Evolutionary conservation across 2,888 invertebrate species (phyloP).

Genomic region (Caenorhabditis afra): DNA sequence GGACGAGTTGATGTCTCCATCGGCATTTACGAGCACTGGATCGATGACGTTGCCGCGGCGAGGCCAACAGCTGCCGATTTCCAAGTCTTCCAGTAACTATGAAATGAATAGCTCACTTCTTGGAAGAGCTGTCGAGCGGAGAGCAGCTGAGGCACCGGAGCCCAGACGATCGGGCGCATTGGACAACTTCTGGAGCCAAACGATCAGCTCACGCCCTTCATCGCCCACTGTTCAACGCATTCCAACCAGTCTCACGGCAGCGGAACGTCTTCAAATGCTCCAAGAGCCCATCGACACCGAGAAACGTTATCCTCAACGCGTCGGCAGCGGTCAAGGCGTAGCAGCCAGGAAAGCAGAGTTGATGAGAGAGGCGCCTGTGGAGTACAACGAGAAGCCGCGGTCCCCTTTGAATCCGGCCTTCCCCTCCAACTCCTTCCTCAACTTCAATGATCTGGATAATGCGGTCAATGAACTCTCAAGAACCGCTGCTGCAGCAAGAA

Average conservation of each 20-base stretch:
- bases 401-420: conserved; percentile 57
- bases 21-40: conserved; percentile 55
- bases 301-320: conserved; percentile 60
- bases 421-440: conserved; percentile 55
- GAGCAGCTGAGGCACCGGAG: conserved; percentile 64
- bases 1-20: conserved; percentile 37
- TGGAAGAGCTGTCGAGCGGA: conserved; percentile 57
- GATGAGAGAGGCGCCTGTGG: conserved; percentile 61
- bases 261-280: conserved; percentile 77
- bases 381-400: conserved; percentile 42
- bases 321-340: conserved; percentile 68
- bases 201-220: conserved; percentile 67
- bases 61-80: conserved; percentile 51
- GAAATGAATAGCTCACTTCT: conserved; percentile 61
- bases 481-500: conserved; percentile 41
- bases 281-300: conserved; percentile 72
- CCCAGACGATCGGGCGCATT: conserved; percentile 62
- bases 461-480: conserved; percentile 68
- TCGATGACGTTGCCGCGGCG: conserved; percentile 60
- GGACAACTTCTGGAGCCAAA: conserved; percentile 73
- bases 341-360: conserved; percentile 71
- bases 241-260: conserved; percentile 73
- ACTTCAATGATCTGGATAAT: conserved; percentile 74
- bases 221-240: conserved; percentile 70
- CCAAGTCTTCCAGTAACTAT: conserved; percentile 69